Conservation (phyloP, 2,797 vertebrate genomes). For the Myoxocephalus aenaeus region DNA sequence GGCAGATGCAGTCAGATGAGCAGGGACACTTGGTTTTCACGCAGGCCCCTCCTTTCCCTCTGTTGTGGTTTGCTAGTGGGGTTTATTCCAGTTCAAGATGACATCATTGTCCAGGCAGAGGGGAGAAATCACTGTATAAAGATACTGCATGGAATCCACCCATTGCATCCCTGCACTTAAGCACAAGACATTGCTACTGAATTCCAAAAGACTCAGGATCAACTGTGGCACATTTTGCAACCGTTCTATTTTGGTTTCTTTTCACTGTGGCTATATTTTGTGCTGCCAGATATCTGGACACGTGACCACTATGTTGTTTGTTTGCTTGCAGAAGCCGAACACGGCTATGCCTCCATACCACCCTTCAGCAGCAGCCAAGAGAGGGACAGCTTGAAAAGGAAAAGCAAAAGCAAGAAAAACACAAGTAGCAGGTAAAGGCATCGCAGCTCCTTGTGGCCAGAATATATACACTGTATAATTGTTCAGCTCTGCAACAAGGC, state of each 20-base stretch:
- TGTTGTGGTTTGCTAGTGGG: conserved; percentile 86
- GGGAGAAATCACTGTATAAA: conserved; percentile 53
- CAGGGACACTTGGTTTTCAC: conserved; percentile 73
- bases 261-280: conserved; percentile 50
- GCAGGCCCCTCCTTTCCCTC: conserved; percentile 75
- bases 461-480: neutral
- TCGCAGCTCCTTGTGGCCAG: conserved; percentile 20
- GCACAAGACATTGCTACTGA: conserved; percentile 4
- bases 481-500: conserved; percentile 24
- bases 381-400: conserved; percentile 90
- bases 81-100: conserved; percentile 89
- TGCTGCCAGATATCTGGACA: conserved; percentile 50
- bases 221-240: conserved; percentile 28
- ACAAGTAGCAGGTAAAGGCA: conserved; percentile 91
- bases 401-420: conserved; percentile 93
- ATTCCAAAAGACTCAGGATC: conserved; percentile 11
- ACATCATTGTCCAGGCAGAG: conserved; percentile 85
- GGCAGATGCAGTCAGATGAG: conserved; percentile 63
- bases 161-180: conserved; percentile 26
- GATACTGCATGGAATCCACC: conserved; percentile 45
- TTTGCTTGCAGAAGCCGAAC: conserved; percentile 92
- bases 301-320: conserved; percentile 69
- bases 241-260: conserved; percentile 25
- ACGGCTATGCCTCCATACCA: conserved; percentile 95
- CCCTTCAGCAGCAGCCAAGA: conserved; percentile 92